These are phyloP conservation scores for Drosophila nigritarsus DNA, from an alignment of 2,888 invertebrate species.

Conservation along the genomic window DNA sequence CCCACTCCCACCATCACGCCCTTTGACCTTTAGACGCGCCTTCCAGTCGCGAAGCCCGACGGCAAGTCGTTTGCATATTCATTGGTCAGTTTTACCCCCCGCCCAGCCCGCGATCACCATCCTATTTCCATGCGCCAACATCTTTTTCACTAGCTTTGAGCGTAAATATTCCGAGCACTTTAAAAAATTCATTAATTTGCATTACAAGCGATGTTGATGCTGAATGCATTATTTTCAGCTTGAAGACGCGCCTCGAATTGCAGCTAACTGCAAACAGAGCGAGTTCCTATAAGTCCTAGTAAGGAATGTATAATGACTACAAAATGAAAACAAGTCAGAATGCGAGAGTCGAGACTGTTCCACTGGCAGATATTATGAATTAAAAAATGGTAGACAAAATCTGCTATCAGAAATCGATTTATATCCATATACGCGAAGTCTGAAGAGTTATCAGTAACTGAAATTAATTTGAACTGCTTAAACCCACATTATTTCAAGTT, in stretches of 20 bases:
- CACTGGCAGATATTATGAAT: too few species aligned
- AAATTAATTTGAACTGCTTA: background rate
- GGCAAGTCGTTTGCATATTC: constrained; percentile 67
- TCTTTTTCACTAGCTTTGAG: constrained; percentile 54
- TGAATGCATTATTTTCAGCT: constrained; percentile 5
- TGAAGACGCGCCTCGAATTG: constrained; percentile 4
- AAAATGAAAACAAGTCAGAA: background rate
- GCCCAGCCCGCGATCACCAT: background rate
- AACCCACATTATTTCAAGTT: too few species aligned
- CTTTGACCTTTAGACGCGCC: constrained; percentile 64
- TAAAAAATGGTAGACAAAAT: too few species aligned
- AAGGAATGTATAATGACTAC: background rate
- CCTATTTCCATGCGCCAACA: background rate
- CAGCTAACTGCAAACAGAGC: constrained; percentile 8
- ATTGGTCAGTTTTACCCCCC: constrained; percentile 56
- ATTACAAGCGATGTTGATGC: constrained; percentile 47
- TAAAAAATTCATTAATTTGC: constrained; percentile 76
- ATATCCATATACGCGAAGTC: background rate
- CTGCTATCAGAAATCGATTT: background rate
- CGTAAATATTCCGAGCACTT: constrained; percentile 70
- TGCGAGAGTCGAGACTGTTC: background rate
- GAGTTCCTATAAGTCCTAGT: background rate
- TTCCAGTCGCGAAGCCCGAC: constrained; percentile 36
- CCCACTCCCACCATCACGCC: constrained; percentile 6
- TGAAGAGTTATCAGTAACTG: background rate